Conservation (phyloP, 2,113 vertebrate genomes). For the Hippocampus barbouri region DNA sequence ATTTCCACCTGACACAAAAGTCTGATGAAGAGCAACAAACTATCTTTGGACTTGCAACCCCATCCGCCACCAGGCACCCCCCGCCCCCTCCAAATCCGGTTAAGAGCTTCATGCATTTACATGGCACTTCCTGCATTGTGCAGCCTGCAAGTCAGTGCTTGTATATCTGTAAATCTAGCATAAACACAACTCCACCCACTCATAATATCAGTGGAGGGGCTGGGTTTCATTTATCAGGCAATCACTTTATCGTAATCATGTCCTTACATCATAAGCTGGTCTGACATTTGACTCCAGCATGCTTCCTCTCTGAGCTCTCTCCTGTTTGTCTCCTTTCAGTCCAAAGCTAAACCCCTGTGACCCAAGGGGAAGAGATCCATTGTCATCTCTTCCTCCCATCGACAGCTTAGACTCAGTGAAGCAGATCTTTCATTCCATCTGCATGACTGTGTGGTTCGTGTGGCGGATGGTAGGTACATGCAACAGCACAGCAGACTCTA, state of each 20-base stretch:
- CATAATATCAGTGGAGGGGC: conserved; percentile 20
- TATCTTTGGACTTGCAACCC: conserved; percentile 17
- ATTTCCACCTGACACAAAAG: conserved; percentile 8
- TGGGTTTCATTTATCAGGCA: conserved; percentile 19
- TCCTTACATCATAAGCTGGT: conserved; percentile 25
- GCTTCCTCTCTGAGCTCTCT: conserved; percentile 47
- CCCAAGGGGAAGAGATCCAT: conserved; percentile 48
- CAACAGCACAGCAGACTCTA: conserved; percentile 7
- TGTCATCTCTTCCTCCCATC: conserved; percentile 71
- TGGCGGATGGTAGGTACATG: conserved; percentile 23
- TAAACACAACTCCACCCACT: conserved; percentile 49
- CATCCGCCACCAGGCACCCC: not conserved
- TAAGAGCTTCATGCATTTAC: not conserved
- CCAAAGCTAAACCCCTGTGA: conserved; percentile 16
- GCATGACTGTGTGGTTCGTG: conserved; percentile 48
- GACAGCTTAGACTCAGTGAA: conserved; percentile 26
- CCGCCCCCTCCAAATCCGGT: not conserved
- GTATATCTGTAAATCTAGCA: conserved; percentile 28
- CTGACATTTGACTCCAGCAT: conserved; percentile 35
- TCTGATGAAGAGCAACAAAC: not conserved
- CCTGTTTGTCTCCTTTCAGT: conserved; percentile 51
- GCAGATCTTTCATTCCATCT: conserved; percentile 70
- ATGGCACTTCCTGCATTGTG: conserved; percentile 35
- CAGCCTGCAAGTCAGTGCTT: conserved; percentile 16
- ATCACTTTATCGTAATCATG: conserved; percentile 38